Conservation (phyloP, 2,113 vertebrate species). For the Oreochromis niloticus region DNA sequence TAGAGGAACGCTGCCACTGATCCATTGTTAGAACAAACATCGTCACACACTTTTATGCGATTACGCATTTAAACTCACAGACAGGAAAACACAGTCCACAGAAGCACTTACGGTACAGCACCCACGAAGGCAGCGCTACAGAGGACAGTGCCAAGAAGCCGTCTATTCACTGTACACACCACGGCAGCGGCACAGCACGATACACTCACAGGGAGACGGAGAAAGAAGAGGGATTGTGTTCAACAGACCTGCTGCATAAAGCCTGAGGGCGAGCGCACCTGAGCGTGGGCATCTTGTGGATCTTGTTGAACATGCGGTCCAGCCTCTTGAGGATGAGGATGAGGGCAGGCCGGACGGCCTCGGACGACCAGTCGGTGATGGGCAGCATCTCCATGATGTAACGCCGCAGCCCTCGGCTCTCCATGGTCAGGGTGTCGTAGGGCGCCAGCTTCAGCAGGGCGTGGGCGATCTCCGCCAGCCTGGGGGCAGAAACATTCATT, state of each 20-base stretch:
- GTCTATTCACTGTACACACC: slow-evolving; percentile 52
- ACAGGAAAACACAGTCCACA: slow-evolving; percentile 41
- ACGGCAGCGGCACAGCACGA: slow-evolving; percentile 58
- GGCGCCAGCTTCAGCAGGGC: slow-evolving; percentile 95
- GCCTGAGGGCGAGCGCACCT: slow-evolving; percentile 86
- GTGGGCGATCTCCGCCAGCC: slow-evolving; percentile 94
- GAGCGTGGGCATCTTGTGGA: slow-evolving; percentile 99
- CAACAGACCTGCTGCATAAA: slow-evolving; percentile 75
- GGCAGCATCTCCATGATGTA: slow-evolving; percentile 99
- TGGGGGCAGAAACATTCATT: slow-evolving; percentile 35
- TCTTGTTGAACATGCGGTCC: slow-evolving; percentile 99
- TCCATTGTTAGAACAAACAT: not conserved
- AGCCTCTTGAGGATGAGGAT: slow-evolving; percentile 98
- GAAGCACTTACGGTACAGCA: slow-evolving; percentile 58
- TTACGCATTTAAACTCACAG: not conserved
- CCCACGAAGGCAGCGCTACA: slow-evolving; percentile 41
- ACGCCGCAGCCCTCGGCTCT: slow-evolving; percentile 89
- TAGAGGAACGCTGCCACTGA: not conserved
- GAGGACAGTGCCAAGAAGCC: slow-evolving; percentile 58
- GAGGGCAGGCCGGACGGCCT: slow-evolving; percentile 94
- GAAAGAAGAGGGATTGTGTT: slow-evolving; percentile 29
- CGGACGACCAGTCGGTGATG: slow-evolving; percentile 95
- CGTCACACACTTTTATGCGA: not conserved
- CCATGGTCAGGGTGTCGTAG: slow-evolving; percentile 97
- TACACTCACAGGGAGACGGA: slow-evolving; percentile 50